Evolutionary conservation across 2,888 invertebrate genomes (phyloP).

Genomic region (Malthinus seriepunctatus): DNA sequence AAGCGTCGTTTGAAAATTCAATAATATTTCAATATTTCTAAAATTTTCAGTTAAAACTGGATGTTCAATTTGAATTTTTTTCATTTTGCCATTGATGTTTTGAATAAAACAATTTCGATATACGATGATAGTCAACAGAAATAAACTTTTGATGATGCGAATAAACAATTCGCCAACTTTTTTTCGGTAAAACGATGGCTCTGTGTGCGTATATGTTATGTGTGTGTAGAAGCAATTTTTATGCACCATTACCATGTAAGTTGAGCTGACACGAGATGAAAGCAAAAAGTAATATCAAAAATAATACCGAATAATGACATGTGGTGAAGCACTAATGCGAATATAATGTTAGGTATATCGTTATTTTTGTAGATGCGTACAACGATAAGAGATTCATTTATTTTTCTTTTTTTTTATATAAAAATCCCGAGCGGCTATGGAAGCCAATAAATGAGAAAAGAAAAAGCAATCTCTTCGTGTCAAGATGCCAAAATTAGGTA

Average conservation of each 20-base stretch:
- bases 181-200: background rate
- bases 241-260: slow-evolving; percentile 19
- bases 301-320: slow-evolving; percentile 29
- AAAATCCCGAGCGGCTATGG: slow-evolving; percentile 24
- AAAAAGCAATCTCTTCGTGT: slow-evolving; percentile 26
- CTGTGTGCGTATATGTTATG: background rate
- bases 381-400: slow-evolving; percentile 28
- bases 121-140: background rate
- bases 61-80: too few species aligned
- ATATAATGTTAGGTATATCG: slow-evolving; percentile 34
- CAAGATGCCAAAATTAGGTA: slow-evolving; percentile 13
- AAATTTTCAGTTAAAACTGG: too few species aligned
- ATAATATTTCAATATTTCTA: too few species aligned
- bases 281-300: slow-evolving; percentile 24
- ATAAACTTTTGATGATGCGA: slow-evolving; percentile 13
- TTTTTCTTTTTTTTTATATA: slow-evolving; percentile 21
- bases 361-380: slow-evolving; percentile 24
- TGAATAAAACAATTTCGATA: too few species aligned
- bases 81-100: too few species aligned
- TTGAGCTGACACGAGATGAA: slow-evolving; percentile 14
- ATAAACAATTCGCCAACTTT: slow-evolving; percentile 19
- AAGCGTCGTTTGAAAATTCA: too few species aligned
- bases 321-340: slow-evolving; percentile 33
- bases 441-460: slow-evolving; percentile 28
- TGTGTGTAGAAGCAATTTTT: slow-evolving; percentile 14